Percentiles rank a stretch among this genome's conserved stretches.
These are phyloP conservation scores for Vollenhovia emeryi DNA, from an alignment of 1,140 invertebrate species.

Conservation along the genomic window DNA sequence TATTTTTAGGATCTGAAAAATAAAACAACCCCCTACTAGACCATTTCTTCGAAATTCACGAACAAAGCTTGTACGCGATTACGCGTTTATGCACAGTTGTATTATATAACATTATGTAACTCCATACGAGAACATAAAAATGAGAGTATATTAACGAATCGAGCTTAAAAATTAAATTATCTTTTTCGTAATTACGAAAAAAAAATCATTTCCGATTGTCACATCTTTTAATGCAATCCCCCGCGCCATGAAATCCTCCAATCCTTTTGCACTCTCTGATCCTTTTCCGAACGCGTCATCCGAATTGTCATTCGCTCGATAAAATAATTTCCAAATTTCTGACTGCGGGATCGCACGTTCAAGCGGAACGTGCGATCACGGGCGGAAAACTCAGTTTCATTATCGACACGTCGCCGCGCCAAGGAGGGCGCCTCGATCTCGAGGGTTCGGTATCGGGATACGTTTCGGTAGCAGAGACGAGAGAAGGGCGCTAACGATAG, in stretches of 20 bases:
- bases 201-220: neutral
- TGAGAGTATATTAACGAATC: neutral
- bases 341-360: neutral
- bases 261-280: neutral
- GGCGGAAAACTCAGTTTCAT: slow-evolving; percentile 30
- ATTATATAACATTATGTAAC: neutral
- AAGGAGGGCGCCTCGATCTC: slow-evolving; percentile 6
- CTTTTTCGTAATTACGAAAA: no score
- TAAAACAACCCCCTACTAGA: neutral
- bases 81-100: no score
- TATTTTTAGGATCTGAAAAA: neutral
- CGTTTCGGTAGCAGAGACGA: neutral
- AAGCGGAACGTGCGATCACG: slow-evolving; percentile 1
- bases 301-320: neutral
- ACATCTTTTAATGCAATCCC: neutral
- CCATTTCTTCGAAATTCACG: neutral
- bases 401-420: slow-evolving; percentile 27
- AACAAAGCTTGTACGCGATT: neutral
- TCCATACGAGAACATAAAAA: neutral
- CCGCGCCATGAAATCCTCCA: neutral
- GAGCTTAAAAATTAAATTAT: neutral
- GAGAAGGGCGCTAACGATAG: slow-evolving; percentile 62
- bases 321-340: slow-evolving; percentile 1
- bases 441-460: slow-evolving; percentile 10
- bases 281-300: no score